Base-by-base conservation (phyloP, 2,797 vertebrate genomes). In the Neosalanx taihuensis region DNA sequence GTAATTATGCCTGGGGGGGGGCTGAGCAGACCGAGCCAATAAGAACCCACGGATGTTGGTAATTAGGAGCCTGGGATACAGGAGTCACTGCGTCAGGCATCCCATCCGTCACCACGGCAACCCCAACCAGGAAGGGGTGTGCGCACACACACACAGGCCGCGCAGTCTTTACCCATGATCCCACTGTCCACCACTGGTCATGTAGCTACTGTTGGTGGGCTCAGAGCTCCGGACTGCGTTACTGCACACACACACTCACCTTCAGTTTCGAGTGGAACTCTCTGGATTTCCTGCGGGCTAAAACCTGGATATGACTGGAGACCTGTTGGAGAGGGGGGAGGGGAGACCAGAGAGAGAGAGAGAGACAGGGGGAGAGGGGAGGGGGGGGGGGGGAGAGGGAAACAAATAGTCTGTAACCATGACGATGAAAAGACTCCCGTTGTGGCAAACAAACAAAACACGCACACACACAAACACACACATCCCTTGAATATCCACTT, bases 271-370 rank as follows among this genome's bases (percentile, higher is more conserved):
- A 94, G 91, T 99, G 97, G 93, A 98, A 96, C 92, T 98, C 97
- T 91, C 97, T 93, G 93, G 96, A 98, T 95, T 99, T 99, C 91
- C 97, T 95, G 93, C 97, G 95, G 90, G 97, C 97, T 92, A 99
- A 94, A 88, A 99, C 97, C 93, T 98, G 97, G 93, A 99, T 98
- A 89, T 99, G 97, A 95, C 97, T 99, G 93, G 97, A 99, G 92
- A 99, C 97, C 97, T 99, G 93, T 91, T 92, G 91, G 30, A 59
- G 41, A 66, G 64, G 69, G 72, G 23, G 64, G 73, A 41, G 18
- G n/a, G 20, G 63, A 74, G 60, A 61, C 63, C 63, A 41, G 49
- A 61, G 74, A 66, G 31, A 66, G 62, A 67, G 68, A 66, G 76
- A 70, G 67, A 81, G 76, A 75, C 78, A 77, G 79, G 75, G 64